A percentile compares a stretch with the other conserved stretches of the same genome.
Evolutionary conservation across 1,140 invertebrate species (phyloP).

Genomic region (Lutraria rhynchaena): DNA sequence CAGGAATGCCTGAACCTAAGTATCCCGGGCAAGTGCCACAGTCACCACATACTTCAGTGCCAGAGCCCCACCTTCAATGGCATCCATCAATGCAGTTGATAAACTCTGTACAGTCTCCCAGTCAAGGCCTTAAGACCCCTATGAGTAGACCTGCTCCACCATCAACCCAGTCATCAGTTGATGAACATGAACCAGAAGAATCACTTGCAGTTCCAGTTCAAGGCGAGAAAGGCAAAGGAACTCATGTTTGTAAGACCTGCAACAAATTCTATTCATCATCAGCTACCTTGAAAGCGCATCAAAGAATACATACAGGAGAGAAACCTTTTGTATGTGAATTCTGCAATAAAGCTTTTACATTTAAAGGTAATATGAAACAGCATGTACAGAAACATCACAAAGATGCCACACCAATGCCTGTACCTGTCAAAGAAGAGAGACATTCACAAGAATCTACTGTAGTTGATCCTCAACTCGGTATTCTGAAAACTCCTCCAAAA

Average conservation of each 20-base stretch:
- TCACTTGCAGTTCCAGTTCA: not conserved
- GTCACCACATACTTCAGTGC: not conserved
- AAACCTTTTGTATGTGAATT: constrained; percentile 64
- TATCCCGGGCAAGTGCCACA: not conserved
- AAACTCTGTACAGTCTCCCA: not conserved
- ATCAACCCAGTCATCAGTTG: constrained; percentile 41
- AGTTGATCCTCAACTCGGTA: not conserved
- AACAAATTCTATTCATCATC: constrained; percentile 55
- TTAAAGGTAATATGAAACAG: constrained; percentile 73
- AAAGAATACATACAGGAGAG: constrained; percentile 56
- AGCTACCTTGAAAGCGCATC: constrained; percentile 53
- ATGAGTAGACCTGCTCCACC: not conserved
- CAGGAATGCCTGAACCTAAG: not conserved
- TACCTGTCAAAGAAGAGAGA: not conserved
- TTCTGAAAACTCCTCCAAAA: constrained; percentile 40
- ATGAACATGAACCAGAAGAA: constrained; percentile 44
- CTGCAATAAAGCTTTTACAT: constrained; percentile 67
- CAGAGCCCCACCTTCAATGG: not conserved
- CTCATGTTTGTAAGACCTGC: constrained; percentile 41
- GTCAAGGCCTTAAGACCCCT: not conserved
- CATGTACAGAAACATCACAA: constrained; percentile 75
- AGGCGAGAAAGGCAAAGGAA: constrained; percentile 28
- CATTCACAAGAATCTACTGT: not conserved
- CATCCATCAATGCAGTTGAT: not conserved
- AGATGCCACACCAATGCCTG: constrained; percentile 1